Conservation (phyloP, 2,797 vertebrate species). For the Gobionotothen gibberifrons region DNA sequence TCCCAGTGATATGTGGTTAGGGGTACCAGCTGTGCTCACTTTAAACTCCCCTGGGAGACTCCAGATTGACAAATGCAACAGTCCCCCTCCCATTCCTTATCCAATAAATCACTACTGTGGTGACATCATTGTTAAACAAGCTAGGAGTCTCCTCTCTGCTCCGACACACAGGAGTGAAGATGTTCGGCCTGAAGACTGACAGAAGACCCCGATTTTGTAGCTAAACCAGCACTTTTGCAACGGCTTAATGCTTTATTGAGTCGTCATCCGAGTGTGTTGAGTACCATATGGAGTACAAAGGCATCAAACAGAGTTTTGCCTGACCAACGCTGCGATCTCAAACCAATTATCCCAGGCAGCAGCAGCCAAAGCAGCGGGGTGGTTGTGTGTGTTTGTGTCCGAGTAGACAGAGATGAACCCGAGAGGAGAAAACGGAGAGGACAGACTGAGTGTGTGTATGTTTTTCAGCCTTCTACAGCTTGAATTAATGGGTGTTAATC, state of each 20-base stretch:
- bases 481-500: conserved; percentile 10
- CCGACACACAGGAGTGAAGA: conserved; percentile 1
- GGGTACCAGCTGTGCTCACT: conserved; percentile 81
- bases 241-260: conserved; percentile 15
- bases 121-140: conserved; percentile 81
- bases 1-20: conserved; percentile 69
- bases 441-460: not conserved
- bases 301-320: conserved; percentile 57
- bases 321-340: conserved; percentile 36
- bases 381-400: conserved; percentile 36
- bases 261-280: conserved; percentile 23
- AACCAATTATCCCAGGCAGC: conserved; percentile 65
- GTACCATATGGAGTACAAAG: conserved; percentile 62
- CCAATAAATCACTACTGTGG: conserved; percentile 73
- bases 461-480: conserved; percentile 18
- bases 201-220: conserved; percentile 22
- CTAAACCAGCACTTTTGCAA: conserved; percentile 13
- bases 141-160: conserved; percentile 51
- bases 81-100: conserved; percentile 70
- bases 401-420: conserved; percentile 11
- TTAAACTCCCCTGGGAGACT: conserved; percentile 72
- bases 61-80: conserved; percentile 64
- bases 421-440: conserved; percentile 1
- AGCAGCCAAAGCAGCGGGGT: conserved; percentile 68
- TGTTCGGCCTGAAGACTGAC: not conserved